phyloP scores from a whole-genome alignment of 2,888 invertebrate species.

The Eristalis intricaria region DNA sequence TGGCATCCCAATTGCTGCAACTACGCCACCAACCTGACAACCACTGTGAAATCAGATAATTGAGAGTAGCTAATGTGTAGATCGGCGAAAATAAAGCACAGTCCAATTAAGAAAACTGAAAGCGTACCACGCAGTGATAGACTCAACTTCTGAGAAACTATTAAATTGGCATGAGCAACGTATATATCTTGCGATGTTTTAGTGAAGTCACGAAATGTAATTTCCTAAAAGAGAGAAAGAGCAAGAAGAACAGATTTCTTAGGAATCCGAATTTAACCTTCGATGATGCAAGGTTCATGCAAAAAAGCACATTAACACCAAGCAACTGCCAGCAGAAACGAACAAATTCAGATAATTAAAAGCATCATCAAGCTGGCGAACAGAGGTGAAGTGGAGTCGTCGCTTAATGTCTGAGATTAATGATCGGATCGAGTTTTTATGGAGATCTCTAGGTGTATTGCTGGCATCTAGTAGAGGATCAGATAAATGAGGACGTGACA shows the following conservation, averaged over 20 bases:
- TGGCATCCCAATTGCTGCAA: too few species aligned
- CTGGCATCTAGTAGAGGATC: too few species aligned
- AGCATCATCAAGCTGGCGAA: not conserved
- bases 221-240: not conserved
- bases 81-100: too few species aligned
- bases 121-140: too few species aligned
- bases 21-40: too few species aligned
- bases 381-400: not conserved
- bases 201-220: not conserved
- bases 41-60: too few species aligned
- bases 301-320: not conserved
- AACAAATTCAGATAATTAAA: not conserved
- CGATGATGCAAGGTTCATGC: not conserved
- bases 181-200: too few species aligned
- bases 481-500: too few species aligned
- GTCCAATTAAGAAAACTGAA: too few species aligned
- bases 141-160: too few species aligned
- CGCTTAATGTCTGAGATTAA: not conserved
- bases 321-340: not conserved
- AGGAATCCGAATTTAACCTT: not conserved
- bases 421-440: not conserved
- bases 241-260: not conserved
- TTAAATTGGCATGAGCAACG: too few species aligned
- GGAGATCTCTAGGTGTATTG: not conserved
- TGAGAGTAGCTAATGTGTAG: too few species aligned